Base-by-base conservation (phyloP, 1,140 invertebrate genomes). In the Drosophila sucinea region DNA sequence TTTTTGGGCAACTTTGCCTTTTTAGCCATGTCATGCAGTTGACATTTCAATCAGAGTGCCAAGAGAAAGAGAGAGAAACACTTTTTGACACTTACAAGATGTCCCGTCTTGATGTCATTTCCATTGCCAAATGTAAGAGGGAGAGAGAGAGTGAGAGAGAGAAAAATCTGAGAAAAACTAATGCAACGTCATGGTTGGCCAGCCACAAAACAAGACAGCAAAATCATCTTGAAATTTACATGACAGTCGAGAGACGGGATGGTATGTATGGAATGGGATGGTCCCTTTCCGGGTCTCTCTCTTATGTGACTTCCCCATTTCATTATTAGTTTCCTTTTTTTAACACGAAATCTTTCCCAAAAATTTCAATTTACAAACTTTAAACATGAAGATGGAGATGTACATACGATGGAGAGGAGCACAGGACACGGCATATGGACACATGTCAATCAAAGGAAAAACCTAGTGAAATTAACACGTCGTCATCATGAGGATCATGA, bases 371-470 rank as follows among this genome's bases (percentile, higher is more conserved):
- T 71, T 61, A 60, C 35, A 17, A 61, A 23, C 35, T 60, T 64
- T 60, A 27, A 47, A 35, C 23, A 10, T n/a, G 27, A 47, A 47
- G 23, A 47, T 47, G 44, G 44, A 47, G 44, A 25, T 17, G 17
- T 23, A 23, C n/a, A n/a, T n/a, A n/a, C 0, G 44, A 11, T 4
- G 30, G 30, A 30, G 30, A 10, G 3, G 2, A 38, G 35, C 1
- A n/a, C 44, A 51, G 44, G 44, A 70, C 62, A 55, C 60, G 35
- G n/a, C 17, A 38, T 54, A 29, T 63, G 79, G 83, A 86, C 83
- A 86, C 76, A 87, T 87, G 83, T 87, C 83, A 87, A 87, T 87
- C 83, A 87, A 80, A 79, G 3, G 4, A n/a, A 47, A 47, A 6
- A 23, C 41, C 5, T 47, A 6, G 17, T 70, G 62, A 87, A 87